Percentiles rank a stretch among this genome's conserved stretches.
Evolutionary conservation across 2,888 invertebrate genomes (phyloP).

Genomic region (Ypsolopha sequella): DNA sequence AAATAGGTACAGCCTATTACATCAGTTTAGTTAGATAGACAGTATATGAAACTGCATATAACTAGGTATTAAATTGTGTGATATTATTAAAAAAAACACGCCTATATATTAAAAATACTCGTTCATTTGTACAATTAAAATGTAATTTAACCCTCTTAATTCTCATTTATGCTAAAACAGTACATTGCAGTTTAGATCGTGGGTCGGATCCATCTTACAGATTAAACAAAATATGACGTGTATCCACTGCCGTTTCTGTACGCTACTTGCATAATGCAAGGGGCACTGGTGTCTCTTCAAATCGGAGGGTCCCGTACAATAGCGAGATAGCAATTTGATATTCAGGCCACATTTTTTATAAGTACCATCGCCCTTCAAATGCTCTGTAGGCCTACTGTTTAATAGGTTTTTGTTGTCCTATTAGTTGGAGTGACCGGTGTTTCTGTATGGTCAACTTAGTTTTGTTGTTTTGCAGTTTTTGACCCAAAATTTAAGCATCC

Average conservation of each 20-base stretch:
- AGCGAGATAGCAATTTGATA: constrained; percentile 69
- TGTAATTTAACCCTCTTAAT: too few relatives aligned
- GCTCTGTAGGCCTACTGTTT: constrained; percentile 49
- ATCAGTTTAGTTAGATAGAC: too few relatives aligned
- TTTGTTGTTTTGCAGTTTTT: neutral
- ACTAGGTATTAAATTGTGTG: too few relatives aligned
- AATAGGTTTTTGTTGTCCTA: constrained; percentile 53
- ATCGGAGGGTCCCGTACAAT: constrained; percentile 45
- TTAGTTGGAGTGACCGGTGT: constrained; percentile 29
- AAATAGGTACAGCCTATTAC: too few relatives aligned
- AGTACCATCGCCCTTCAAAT: constrained; percentile 41
- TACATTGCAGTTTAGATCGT: too few relatives aligned
- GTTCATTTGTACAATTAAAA: too few relatives aligned
- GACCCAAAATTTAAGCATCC: too few relatives aligned
- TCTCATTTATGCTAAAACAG: too few relatives aligned
- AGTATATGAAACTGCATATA: too few relatives aligned
- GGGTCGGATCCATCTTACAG: too few relatives aligned
- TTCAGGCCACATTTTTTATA: constrained; percentile 72
- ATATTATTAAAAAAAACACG: too few relatives aligned
- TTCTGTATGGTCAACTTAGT: constrained; percentile 24
- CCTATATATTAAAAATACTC: too few relatives aligned
- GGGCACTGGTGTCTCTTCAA: constrained; percentile 27
- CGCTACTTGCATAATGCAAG: constrained; percentile 31
- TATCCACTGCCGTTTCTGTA: constrained; percentile 15
- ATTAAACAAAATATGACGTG: neutral